These are phyloP conservation scores for Eugnorisma glareosa DNA, from an alignment of 2,888 invertebrate genomes.

Conservation along the genomic window DNA sequence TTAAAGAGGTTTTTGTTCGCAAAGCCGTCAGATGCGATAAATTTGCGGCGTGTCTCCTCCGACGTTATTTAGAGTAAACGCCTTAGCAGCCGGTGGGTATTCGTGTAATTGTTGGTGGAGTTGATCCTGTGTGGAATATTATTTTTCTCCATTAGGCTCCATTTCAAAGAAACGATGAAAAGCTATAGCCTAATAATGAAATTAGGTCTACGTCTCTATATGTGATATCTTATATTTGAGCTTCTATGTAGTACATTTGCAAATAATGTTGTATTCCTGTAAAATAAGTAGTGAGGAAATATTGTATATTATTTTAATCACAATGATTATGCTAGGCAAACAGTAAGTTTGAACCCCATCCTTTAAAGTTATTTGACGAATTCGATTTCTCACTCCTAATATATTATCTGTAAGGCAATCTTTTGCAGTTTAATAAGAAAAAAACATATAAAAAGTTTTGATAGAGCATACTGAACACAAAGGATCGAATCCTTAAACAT, in stretches of 20 bases:
- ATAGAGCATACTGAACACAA: too few relatives aligned
- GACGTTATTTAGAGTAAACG: conserved; percentile 69
- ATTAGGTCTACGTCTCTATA: not conserved
- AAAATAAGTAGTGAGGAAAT: too few relatives aligned
- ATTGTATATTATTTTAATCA: too few relatives aligned
- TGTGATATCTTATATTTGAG: not conserved
- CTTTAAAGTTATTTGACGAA: too few relatives aligned
- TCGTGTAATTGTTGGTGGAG: conserved; percentile 17
- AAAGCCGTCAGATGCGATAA: conserved; percentile 69
- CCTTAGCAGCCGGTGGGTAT: conserved; percentile 54
- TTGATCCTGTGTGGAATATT: not conserved
- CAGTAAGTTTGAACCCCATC: too few relatives aligned
- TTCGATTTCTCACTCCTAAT: too few relatives aligned
- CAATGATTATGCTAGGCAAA: too few relatives aligned
- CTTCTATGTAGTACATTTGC: too few relatives aligned
- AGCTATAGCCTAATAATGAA: not conserved
- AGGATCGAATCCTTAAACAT: not conserved
- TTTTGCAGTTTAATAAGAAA: too few relatives aligned
- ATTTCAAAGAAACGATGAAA: not conserved
- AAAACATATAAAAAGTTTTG: too few relatives aligned
- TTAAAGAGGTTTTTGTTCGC: conserved; percentile 70
- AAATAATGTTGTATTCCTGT: too few relatives aligned
- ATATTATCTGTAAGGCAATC: too few relatives aligned
- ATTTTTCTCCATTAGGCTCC: not conserved
- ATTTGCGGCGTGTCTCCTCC: conserved; percentile 64